These are phyloP conservation scores for Orycteropus afer DNA, from an alignment of 2,113 vertebrate genomes.

Conservation along the genomic window DNA sequence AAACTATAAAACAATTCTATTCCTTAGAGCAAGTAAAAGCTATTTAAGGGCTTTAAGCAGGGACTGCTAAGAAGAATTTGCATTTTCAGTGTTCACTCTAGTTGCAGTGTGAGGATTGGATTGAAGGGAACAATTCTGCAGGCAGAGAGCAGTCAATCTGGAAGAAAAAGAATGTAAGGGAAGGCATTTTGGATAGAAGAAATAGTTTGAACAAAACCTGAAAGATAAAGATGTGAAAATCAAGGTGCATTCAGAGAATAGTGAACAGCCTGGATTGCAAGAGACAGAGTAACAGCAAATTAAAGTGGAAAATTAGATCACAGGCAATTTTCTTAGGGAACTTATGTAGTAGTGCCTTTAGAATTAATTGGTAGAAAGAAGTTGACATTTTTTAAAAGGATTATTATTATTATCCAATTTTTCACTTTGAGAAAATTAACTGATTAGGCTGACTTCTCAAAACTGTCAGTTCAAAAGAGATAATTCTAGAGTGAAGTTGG, in stretches of 20 bases:
- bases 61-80: background rate
- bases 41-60: background rate
- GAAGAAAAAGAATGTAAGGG: background rate
- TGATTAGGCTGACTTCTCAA: constrained; percentile 37
- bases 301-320: background rate
- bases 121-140: background rate
- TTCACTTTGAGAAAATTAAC: constrained; percentile 54
- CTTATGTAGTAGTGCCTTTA: constrained; percentile 39
- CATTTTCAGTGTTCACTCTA: background rate
- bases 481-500: background rate
- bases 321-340: background rate
- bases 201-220: background rate
- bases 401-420: constrained; percentile 56
- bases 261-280: background rate
- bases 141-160: background rate
- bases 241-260: background rate
- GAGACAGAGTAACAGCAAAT: background rate
- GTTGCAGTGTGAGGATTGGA: background rate
- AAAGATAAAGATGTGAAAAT: constrained; percentile 7
- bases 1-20: background rate
- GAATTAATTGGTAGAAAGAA: constrained; percentile 39
- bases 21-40: background rate
- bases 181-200: background rate
- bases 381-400: constrained; percentile 34
- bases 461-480: constrained; percentile 4